phyloP scores from a whole-genome alignment of 2,113 vertebrate species.

The Gnathonemus longibarbis region DNA sequence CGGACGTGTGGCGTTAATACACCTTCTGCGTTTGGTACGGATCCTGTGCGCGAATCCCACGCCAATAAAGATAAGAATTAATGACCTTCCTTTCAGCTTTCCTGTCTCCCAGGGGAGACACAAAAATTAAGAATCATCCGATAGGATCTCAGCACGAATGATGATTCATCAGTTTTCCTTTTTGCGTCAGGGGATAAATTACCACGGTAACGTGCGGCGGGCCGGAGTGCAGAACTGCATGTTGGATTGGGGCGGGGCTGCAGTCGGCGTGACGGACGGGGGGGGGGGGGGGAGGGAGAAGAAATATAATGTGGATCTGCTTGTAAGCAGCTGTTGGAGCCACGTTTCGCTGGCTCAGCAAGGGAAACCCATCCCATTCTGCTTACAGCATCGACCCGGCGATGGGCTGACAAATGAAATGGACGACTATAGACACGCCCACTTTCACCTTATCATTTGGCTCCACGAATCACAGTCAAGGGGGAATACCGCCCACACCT shows the following conservation, averaged over 20 bases:
- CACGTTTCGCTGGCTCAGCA: not conserved
- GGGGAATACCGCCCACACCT: not conserved
- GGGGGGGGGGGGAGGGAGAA: not conserved
- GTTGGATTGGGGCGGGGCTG: not conserved
- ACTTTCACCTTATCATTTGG: not conserved
- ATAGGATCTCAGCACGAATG: not conserved
- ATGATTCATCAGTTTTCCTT: not conserved
- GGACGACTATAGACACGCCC: not conserved
- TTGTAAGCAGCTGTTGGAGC: not conserved
- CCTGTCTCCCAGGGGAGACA: not conserved
- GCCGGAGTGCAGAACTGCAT: not conserved
- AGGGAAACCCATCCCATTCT: not conserved
- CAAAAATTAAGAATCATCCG: not conserved
- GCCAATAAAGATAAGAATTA: not conserved
- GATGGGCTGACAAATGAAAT: not conserved
- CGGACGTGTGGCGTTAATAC: not conserved
- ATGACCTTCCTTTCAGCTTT: not conserved
- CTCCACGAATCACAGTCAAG: not conserved
- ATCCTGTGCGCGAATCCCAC: not conserved
- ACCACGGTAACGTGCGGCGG: not conserved
- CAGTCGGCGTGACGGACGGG: not conserved
- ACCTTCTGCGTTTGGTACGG: not conserved
- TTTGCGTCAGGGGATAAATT: not conserved
- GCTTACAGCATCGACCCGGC: not conserved
- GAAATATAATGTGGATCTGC: not conserved